These are phyloP conservation scores for Lithodes maja DNA, from an alignment of 2,888 invertebrate genomes.

Conservation along the genomic window DNA sequence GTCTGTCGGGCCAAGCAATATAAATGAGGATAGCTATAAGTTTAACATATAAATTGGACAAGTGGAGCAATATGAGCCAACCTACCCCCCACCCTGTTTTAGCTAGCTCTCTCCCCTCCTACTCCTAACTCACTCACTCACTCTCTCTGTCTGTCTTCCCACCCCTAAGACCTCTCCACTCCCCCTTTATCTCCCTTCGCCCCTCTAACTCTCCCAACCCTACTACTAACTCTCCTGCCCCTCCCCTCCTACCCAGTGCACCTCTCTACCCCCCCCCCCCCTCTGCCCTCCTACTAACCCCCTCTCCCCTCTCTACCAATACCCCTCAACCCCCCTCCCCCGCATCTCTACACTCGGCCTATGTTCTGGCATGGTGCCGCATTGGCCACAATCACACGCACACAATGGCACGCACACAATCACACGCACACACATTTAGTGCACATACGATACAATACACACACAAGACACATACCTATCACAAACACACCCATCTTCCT, in stretches of 20 bases:
- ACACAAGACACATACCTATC: slow-evolving; percentile 1
- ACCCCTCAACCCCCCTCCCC: background rate
- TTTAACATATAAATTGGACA: too few species aligned
- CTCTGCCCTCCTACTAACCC: background rate
- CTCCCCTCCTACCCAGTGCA: background rate
- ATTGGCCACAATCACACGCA: background rate
- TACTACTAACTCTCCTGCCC: background rate
- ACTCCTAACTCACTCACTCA: too few species aligned
- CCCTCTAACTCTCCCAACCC: too few species aligned
- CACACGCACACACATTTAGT: background rate
- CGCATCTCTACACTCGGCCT: background rate
- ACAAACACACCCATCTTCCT: background rate
- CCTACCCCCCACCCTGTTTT: too few species aligned
- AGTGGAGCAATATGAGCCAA: too few species aligned
- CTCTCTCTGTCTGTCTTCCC: too few species aligned
- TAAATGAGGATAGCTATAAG: too few species aligned
- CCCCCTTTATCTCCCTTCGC: too few species aligned
- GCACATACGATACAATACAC: background rate
- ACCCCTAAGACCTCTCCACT: too few species aligned
- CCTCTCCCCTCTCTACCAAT: background rate
- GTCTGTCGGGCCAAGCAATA: too few species aligned
- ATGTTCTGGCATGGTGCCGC: background rate
- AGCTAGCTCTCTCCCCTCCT: too few species aligned
- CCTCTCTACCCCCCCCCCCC: background rate
- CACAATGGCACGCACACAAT: background rate